A percentile compares a stretch with the other conserved stretches of the same genome.
Evolutionary conservation across 2,888 invertebrate species (phyloP).

Genomic region (Chymomyza procnemis): DNA sequence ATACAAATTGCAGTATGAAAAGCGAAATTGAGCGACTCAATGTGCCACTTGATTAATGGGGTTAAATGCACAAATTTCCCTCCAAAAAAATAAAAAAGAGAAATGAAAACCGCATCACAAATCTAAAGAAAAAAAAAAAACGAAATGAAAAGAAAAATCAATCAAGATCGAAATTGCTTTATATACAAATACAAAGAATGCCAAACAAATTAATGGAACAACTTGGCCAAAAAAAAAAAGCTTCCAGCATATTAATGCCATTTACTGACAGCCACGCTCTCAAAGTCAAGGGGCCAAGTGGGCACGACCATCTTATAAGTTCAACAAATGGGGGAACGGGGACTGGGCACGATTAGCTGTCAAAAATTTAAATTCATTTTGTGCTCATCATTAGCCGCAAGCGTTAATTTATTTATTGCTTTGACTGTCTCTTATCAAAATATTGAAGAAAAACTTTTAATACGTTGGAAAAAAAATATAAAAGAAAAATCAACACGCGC

Average conservation of each 20-base stretch:
- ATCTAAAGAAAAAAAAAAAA: constrained; percentile 6
- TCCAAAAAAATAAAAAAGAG: background rate
- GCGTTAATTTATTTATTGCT: constrained; percentile 65
- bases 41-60: constrained; percentile 60
- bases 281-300: constrained; percentile 20
- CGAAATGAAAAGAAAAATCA: constrained; percentile 36
- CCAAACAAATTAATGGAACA: constrained; percentile 15
- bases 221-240: constrained; percentile 44
- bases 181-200: background rate
- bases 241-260: constrained; percentile 42
- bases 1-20: constrained; percentile 65
- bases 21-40: constrained; percentile 34
- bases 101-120: constrained; percentile 3
- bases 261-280: constrained; percentile 20
- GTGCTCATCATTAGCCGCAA: constrained; percentile 7
- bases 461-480: constrained; percentile 4
- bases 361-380: constrained; percentile 14
- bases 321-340: background rate
- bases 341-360: constrained; percentile 1
- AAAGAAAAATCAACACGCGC: background rate
- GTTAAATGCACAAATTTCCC: constrained; percentile 36
- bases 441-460: constrained; percentile 32
- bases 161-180: constrained; percentile 56
- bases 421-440: constrained; percentile 54
- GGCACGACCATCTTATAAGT: background rate